phyloP scores from a whole-genome alignment of 2,888 invertebrate species.

The Endotricha flammealis region DNA sequence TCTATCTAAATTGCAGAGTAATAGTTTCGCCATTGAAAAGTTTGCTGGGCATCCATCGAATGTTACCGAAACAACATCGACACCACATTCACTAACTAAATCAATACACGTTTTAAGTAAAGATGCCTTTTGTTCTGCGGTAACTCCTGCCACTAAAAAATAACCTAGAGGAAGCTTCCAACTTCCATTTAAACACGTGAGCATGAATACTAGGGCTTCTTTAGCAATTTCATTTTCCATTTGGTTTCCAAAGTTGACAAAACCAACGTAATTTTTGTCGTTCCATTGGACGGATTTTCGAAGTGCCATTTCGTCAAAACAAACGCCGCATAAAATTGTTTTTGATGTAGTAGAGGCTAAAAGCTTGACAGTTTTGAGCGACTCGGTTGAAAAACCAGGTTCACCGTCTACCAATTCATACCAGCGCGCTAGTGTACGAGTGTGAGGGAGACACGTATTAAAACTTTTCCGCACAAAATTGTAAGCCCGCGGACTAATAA shows the following conservation, averaged over 20 bases:
- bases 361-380: conserved; percentile 12
- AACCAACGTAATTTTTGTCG: conserved; percentile 11
- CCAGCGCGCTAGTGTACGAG: conserved; percentile 19
- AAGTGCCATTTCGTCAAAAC: conserved; percentile 15
- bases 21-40: no score
- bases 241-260: conserved; percentile 8
- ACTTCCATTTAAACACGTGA: conserved; percentile 10
- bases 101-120: background rate
- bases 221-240: conserved; percentile 8
- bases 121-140: background rate
- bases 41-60: no score
- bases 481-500: conserved; percentile 18
- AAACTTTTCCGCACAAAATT: conserved; percentile 18
- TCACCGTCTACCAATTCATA: conserved; percentile 17
- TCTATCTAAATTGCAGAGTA: background rate
- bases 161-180: conserved; percentile 16
- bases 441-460: conserved; percentile 19
- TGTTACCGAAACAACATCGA: background rate
- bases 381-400: conserved; percentile 15
- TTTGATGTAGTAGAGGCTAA: conserved; percentile 3
- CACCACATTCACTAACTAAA: background rate
- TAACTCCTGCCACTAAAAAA: conserved; percentile 10
- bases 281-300: conserved; percentile 10
- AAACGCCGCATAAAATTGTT: conserved; percentile 6
- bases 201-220: conserved; percentile 13